phyloP scores from a whole-genome alignment of 2,113 vertebrate species.

The Lophochroa leadbeateri region DNA sequence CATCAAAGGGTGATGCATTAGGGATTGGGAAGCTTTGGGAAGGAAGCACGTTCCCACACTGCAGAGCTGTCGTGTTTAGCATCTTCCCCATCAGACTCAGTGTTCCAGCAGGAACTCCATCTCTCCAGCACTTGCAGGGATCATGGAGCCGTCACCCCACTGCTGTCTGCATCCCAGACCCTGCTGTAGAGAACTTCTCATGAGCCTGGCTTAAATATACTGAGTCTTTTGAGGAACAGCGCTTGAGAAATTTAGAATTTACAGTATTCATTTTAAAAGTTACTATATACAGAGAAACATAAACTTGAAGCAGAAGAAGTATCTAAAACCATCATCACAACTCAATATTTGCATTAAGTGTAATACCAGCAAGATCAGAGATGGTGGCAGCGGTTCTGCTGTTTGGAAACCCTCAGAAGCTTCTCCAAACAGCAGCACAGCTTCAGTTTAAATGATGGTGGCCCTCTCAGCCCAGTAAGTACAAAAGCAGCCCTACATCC shows the following conservation, averaged over 20 bases:
- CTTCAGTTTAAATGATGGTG: not conserved
- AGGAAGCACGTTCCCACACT: fast-evolving
- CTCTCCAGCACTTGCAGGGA: not conserved
- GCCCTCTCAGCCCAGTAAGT: not conserved
- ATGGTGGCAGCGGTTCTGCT: not conserved
- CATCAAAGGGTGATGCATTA: fast-evolving
- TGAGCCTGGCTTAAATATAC: not conserved
- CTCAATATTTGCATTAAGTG: fast-evolving
- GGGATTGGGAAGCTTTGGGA: not conserved
- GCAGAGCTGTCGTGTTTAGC: fast-evolving
- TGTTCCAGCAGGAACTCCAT: not conserved
- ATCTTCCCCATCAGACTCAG: not conserved
- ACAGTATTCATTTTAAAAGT: not conserved
- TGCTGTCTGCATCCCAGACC: not conserved
- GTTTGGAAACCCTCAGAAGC: not conserved
- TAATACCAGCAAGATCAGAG: not conserved
- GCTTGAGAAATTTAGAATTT: not conserved
- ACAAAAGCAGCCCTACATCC: not conserved
- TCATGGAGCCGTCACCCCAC: fast-evolving
- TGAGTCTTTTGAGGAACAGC: fast-evolving
- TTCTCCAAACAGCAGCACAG: not conserved
- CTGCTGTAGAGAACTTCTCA: fast-evolving
- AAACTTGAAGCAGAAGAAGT: not conserved
- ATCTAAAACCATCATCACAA: not conserved
- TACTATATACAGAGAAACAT: fast-evolving